phyloP scores from a whole-genome alignment of 2,797 vertebrate species.

The Epinephelus awoara region DNA sequence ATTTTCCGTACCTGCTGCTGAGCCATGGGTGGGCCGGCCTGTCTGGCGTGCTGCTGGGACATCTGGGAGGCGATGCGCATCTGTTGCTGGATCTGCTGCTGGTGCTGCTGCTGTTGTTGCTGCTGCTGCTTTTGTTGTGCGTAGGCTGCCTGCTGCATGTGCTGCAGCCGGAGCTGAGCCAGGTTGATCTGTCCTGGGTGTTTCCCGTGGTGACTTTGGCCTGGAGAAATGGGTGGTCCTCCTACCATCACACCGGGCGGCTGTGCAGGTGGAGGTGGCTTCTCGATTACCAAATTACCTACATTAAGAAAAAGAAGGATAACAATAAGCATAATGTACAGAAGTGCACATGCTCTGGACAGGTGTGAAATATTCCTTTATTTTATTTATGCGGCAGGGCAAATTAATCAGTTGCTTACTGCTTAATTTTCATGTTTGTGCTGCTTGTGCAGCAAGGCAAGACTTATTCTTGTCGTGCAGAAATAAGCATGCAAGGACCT shows the following conservation, averaged over 20 bases:
- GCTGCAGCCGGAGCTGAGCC: slow-evolving; percentile 96
- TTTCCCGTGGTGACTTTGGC: slow-evolving; percentile 91
- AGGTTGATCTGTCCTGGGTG: slow-evolving; percentile 96
- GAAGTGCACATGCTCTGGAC: not conserved
- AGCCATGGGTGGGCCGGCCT: slow-evolving; percentile 86
- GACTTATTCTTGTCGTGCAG: not conserved
- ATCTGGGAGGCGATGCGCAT: slow-evolving; percentile 90
- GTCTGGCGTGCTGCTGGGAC: slow-evolving; percentile 89
- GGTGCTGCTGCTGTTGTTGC: slow-evolving; percentile 92
- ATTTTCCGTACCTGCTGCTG: slow-evolving; percentile 91
- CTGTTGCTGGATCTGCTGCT: slow-evolving; percentile 96
- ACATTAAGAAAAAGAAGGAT: not conserved
- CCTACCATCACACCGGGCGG: slow-evolving; percentile 92
- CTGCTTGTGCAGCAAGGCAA: not conserved
- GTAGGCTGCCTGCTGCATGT: slow-evolving; percentile 95
- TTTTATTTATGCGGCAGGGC: not conserved
- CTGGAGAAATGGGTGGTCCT: slow-evolving; percentile 91
- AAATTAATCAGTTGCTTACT: not conserved
- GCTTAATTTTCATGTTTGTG: not conserved
- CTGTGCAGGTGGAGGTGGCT: slow-evolving; percentile 90
- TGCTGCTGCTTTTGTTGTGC: slow-evolving; percentile 92
- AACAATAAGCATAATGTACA: slow-evolving; percentile 1
- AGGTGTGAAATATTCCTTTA: not conserved
- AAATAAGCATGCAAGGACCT: not conserved
- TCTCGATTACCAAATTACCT: slow-evolving; percentile 98